Evolutionary conservation across 92 coral and sea anemone genomes (phyloP).

Genomic region (Pocillopora grandis): DNA sequence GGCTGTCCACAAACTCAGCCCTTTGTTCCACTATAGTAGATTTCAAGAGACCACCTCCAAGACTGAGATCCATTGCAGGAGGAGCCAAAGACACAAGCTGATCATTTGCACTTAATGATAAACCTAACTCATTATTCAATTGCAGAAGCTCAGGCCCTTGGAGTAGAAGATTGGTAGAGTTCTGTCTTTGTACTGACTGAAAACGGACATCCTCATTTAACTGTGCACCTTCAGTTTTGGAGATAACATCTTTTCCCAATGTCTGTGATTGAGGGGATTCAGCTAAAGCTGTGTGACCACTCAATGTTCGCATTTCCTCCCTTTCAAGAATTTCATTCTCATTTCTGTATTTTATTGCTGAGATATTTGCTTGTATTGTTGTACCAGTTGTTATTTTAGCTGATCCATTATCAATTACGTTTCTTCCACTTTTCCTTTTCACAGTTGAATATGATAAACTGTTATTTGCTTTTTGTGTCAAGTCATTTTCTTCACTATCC

Average conservation of each 20-base stretch:
- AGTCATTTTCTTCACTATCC: constrained; percentile 7
- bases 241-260: background rate
- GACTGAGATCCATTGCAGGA: constrained; percentile 12
- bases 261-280: background rate
- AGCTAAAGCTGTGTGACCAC: background rate
- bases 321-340: background rate
- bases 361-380: background rate
- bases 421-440: background rate
- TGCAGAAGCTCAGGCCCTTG: constrained; percentile 27
- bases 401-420: background rate
- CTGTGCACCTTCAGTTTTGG: background rate
- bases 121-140: constrained; percentile 11
- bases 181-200: constrained; percentile 13
- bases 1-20: constrained; percentile 70
- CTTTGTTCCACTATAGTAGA: constrained; percentile 61
- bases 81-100: constrained; percentile 21
- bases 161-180: constrained; percentile 27
- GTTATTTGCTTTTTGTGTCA: background rate
- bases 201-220: background rate
- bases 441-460: background rate
- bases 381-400: background rate
- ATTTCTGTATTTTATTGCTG: background rate
- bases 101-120: background rate
- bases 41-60: constrained; percentile 26
- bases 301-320: background rate